Base-by-base conservation (phyloP, 2,888 invertebrate species). In the Drosophila testacea region DNA sequence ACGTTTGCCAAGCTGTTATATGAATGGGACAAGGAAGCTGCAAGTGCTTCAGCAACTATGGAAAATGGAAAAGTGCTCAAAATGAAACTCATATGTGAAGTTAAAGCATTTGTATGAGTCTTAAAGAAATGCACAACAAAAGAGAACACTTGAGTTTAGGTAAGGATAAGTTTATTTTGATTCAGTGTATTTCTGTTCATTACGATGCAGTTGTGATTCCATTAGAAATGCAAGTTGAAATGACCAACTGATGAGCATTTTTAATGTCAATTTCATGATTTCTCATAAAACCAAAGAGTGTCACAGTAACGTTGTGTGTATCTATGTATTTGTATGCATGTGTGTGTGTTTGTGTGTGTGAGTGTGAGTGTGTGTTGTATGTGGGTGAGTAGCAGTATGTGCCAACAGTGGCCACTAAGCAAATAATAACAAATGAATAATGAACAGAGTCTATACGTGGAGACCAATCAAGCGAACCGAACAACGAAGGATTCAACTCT, bases 341-440 rank as follows among this genome's bases (percentile, higher is more conserved):
- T 22, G 30, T 46, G 28, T 39, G 22, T 36, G 39, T 32, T 4
- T 47, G 47, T n/a, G 38, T 22, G 30, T 46, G 28, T 39, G 22
- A 30, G 38, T 22, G 30, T 46, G 28, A 34, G 22, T 36, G 16
- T 16, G 16, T 16, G 16, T 16, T 16, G 16, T 16, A 16, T 16
- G 16, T 61, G 54, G 30, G 28, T 16, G 46, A 9, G 44, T 16
- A 11, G 48, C 50, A 63, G 57, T 55, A 48, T 76, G 41, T 56
- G 61, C 38, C 72, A 71, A 66, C 50, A 67, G 60, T 48, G 60
- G 52, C 74, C 63, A 64, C 48, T 77, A 65, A 70, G 77, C 80
- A 83, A 73, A 83, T 77, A 80, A 83, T 73, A 69, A 65, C 59
- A 61, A 63, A 77, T 86, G 69, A 83, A 85, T 79, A 81, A 80